Evolutionary conservation across 2,113 vertebrate genomes (phyloP), one percentile per base, ranked within the genome.

Genomic region (Ursus arctos): DNA sequence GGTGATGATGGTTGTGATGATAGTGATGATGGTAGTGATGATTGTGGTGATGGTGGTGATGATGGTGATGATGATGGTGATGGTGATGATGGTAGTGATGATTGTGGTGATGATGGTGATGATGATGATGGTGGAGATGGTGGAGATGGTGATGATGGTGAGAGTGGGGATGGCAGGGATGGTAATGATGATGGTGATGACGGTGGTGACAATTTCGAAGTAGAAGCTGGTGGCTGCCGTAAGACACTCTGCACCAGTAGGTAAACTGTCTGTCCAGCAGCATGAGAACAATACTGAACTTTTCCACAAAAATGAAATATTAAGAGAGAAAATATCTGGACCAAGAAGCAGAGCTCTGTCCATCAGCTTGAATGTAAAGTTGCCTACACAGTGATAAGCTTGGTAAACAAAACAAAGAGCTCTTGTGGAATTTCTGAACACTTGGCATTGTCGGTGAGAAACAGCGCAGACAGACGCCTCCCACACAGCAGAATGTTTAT

Each of bases 61-160:
- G n/a, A 1, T 53, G 33, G 0, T 26, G 43, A 0, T 61, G 24
- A 3, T 89, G 40, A 0, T 6, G 28, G 0, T 36, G 72, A 0
- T 57, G 28, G 0, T 77, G 19, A 2, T 43, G 36, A 7, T 77
- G 40, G 1, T 49, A 16, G 1, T 26, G 19, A 14, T 3, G 28
- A 7, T 36, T 18, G 1, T 53, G 40, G 2, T 33, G 59, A 1
- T 65, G 28, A 31, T 26, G 26, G 6, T 22, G 61, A 5, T 51
- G 31, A 2, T 67, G 11, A 1, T n/a, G 19, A 1, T 67, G 31
- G 0, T 61, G 22, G 3, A 33, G 16, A 19, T 36, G 33, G 4
- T 69, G 65, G 43, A 43, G 43, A 0, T 28, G 59, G 24, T 28
- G 61, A 14, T 12, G 2, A 15, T 33, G 63, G 7, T 16, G 65